Evolutionary conservation across 2,797 vertebrate species (phyloP).

Genomic region (Poeciliopsis infans): DNA sequence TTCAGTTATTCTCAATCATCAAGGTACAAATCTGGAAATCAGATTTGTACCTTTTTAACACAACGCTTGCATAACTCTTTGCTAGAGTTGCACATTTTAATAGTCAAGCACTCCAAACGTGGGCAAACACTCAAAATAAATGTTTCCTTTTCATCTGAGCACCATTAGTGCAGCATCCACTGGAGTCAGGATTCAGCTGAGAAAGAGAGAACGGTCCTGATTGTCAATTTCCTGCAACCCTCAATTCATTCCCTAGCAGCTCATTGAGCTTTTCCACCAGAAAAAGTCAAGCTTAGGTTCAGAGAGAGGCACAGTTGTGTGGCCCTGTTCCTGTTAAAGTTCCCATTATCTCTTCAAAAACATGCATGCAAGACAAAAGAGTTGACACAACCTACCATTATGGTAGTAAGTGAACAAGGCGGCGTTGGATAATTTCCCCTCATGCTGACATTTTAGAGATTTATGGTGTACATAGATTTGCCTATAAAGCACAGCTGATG

Average conservation of each 20-base stretch:
- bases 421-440: not conserved
- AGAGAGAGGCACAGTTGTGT: not conserved
- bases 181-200: not conserved
- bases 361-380: not conserved
- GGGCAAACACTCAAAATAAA: not conserved
- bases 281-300: not conserved
- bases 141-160: not conserved
- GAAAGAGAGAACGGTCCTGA: not conserved
- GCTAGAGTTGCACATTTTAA: not conserved
- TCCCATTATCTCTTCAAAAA: not conserved
- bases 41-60: not conserved
- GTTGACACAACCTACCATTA: not conserved
- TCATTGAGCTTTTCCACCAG: not conserved
- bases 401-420: not conserved
- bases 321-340: not conserved
- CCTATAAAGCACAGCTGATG: not conserved
- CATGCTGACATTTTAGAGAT: not conserved
- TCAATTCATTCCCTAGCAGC: not conserved
- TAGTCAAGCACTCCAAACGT: not conserved
- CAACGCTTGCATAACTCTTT: not conserved
- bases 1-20: not conserved
- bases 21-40: not conserved
- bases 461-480: not conserved
- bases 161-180: not conserved
- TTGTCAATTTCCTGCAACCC: not conserved